Base-by-base conservation (phyloP, 2,797 vertebrate genomes). In the Rhodeus uyekii region DNA sequence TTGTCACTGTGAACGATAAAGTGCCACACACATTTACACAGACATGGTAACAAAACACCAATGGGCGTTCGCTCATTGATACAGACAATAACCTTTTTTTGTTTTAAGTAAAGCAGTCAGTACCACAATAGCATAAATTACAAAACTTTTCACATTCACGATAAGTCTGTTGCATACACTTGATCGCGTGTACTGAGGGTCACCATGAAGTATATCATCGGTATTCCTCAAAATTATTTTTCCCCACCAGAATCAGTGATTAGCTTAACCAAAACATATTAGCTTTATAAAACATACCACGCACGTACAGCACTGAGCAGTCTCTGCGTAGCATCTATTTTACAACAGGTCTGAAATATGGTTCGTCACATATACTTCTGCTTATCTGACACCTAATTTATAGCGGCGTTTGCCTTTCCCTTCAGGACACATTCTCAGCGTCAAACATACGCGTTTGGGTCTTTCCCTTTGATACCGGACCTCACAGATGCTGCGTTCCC, bases 1-100 rank as follows among this genome's bases (percentile, higher is more conserved):
- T 63, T 32, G 87, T 88, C 87, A 87, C 87, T 83, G 88, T 87
- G 88, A 89, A 90, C 81, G 87, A 90, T 87, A 89, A 89, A 81
- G 86, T 88, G 89, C 85, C 88, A 90, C 86, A 86, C 78, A 86
- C 84, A 88, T 78, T 34, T 76, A 87, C 89, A 88, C 84, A 83
- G 90, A 92, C 89, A 92, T 90, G 89, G 90, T 88, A 88, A 89
- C 87, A 92, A 87, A 90, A 87, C 89, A 92, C 87, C 90, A 90
- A 90, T 89, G 91, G 89, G 90, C 91, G 85, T 48, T 84, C 88
- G 90, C 86, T 84, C 39, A 80, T 83, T 88, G 72, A 80, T 83
- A 84, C 63, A 36, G 78, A 84, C 64, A 88, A 68, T 76, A 72
- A 48, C 19, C 32, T 29, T 50, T 27, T 77, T 60, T 27, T 38